Conservation (phyloP, 1,140 invertebrate species). For the Bathynomus jamesi region DNA sequence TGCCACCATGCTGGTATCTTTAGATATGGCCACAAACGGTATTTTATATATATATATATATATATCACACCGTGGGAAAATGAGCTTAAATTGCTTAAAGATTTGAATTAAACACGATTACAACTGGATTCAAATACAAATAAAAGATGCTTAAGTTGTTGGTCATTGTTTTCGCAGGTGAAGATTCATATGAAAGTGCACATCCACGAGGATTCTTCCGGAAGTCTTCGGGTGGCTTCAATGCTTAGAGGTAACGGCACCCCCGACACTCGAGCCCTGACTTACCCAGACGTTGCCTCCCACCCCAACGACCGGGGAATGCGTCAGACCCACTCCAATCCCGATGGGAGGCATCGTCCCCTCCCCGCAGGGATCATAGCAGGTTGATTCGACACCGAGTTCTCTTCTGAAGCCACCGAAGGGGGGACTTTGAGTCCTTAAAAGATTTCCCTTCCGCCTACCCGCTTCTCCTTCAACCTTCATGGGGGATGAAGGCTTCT, state of each 20-base stretch:
- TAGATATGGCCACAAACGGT: too few species aligned
- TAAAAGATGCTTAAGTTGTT: too few species aligned
- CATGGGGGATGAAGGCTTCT: not conserved
- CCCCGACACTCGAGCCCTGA: conserved; percentile 8
- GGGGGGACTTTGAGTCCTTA: conserved; percentile 6
- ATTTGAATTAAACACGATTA: too few species aligned
- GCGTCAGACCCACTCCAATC: conserved; percentile 26
- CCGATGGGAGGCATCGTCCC: conserved; percentile 27
- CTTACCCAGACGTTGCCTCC: conserved; percentile 22
- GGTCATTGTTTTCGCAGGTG: conserved; percentile 20
- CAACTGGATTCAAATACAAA: too few species aligned
- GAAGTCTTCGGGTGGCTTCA: conserved; percentile 23
- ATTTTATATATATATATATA: too few species aligned
- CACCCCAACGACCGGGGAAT: conserved; percentile 19
- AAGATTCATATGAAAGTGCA: conserved; percentile 38
- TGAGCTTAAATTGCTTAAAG: too few species aligned
- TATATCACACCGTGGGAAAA: too few species aligned
- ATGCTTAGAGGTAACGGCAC: conserved; percentile 12
- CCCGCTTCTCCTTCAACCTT: not conserved
- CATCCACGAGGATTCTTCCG: conserved; percentile 30
- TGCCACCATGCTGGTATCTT: too few species aligned
- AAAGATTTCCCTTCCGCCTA: not conserved
- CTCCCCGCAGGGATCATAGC: conserved; percentile 19
- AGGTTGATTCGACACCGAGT: conserved; percentile 36
- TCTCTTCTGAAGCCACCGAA: conserved; percentile 30